Base-by-base conservation (phyloP, 2,113 vertebrate species). In the Megaceryle maxima region DNA sequence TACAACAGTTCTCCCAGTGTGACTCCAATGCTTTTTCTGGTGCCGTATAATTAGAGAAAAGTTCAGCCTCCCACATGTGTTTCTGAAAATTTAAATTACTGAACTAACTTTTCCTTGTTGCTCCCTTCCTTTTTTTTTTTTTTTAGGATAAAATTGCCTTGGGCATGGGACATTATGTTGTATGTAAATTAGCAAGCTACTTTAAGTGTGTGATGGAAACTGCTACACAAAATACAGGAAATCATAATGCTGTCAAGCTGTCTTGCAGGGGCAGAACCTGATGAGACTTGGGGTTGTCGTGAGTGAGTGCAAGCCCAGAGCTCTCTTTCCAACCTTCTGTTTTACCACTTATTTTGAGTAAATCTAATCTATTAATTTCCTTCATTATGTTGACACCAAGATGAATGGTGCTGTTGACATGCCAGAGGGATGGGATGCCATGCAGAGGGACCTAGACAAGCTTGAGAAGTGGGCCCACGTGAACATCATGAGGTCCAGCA, bases 1-100 rank as follows among this genome's bases (percentile, higher is more conserved):
- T 69, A 50, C 43, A 64, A 26, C 28, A 26, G 50, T 67, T 72
- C 87, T 88, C 76, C 94, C 87, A 82, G 37, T 22, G 77, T 62
- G 83, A 73, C 41, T 88, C 77, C 73, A 76, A 11, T 26, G 68
- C 66, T 67, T 80, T 94, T 51, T 96, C 44, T 79, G 37, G 35
- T 90, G 79, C 56, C 92, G 37, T 95, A 68, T 90, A 92, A 95
- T 97, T 96, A 96, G 73, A 83, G 81, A 51, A 66, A 96, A 17
- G 33, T 94, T 89, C 83, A 93, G 90, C 44, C 44, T 78, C 68
- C 87, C 24, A 82, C 41, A 76, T 90, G 33, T 33, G 33, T 92
- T 96, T 93, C 88, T 81, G 62, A 75, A 82, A 94, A 66, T 85
- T 96, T 89, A 87, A 88, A 86, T 88, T 82, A 92, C 86, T 92